Conservation (phyloP, 2,888 invertebrate genomes). For the Lamellibrachia satsuma region DNA sequence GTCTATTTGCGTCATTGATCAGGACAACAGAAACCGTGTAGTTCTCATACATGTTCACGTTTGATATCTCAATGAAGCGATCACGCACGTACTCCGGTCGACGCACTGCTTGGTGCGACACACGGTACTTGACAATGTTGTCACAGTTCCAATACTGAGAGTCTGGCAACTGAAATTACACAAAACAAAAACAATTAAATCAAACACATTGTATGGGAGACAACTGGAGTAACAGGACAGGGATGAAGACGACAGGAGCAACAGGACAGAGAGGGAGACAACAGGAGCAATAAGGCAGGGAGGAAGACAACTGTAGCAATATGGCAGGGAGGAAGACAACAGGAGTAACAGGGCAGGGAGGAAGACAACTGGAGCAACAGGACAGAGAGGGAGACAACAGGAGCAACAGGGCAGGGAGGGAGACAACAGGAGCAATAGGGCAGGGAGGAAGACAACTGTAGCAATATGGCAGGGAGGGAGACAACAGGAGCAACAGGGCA, state of each 20-base stretch:
- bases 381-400: no score
- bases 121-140: constrained; percentile 30
- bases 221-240: neutral
- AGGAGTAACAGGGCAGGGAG: no score
- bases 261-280: neutral
- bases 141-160: constrained; percentile 33
- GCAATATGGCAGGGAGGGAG: no score
- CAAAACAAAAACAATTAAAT: neutral
- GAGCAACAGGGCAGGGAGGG: no score
- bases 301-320: no score
- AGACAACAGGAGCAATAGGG: no score
- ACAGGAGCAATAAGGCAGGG: no score
- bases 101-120: constrained; percentile 26
- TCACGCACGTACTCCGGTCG: constrained; percentile 18
- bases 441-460: no score
- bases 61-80: constrained; percentile 19
- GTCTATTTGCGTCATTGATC: constrained; percentile 40
- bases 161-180: neutral
- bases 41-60: constrained; percentile 38
- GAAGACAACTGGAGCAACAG: no score
- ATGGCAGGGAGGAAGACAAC: no score
- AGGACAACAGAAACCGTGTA: constrained; percentile 38
- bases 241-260: neutral
- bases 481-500: no score
- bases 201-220: neutral